Evolutionary conservation across 2,797 vertebrate genomes (phyloP), one percentile per base, ranked within the genome.

Genomic region (Allobates femoralis): DNA sequence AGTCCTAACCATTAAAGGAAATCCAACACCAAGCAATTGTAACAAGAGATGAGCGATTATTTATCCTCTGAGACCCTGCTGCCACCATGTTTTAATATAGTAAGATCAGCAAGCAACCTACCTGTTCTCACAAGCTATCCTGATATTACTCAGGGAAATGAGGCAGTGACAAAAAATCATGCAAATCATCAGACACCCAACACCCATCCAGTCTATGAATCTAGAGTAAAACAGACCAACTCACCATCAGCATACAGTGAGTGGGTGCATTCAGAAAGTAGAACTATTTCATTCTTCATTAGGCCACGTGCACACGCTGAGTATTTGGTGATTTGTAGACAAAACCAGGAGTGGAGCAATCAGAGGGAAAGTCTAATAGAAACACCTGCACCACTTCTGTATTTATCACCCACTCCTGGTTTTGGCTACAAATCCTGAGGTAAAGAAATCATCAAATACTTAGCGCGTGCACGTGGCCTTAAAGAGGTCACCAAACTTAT

Each of bases 1-100:
- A 71, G 30, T 34, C 55, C 81, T 83, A 83, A 83, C 67, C 81
- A 83, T 83, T 83, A 83, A 83, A 74, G 81, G 81, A 83, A 83
- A 75, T 83, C 69, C 74, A 75, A 83, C 55, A 83, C 81, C 81
- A 58, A 46, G 23, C 26, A 75, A 46, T 75, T 83, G 55, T 83
- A 83, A 83, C 55, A 41, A 83, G 81, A 55, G 69, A 75, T 83
- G 81, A 83, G 81, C 69, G 37, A 83, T 83, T 83, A 83, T 69
- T 82, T 71, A 41, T 75, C 23, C 55, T 74, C 37, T 30, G 55
- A 62, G 55, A 28, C 51, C 69, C 81, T 83, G 60, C 81, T 83
- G 81, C 81, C 67, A 75, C 34, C 55, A 37, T 60, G 32, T 26
- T 28, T 55, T 58, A 53, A 15, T 83, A 56, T 50, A 58, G 12